Conservation (phyloP, 2,888 invertebrate genomes). For the Drosophila imparisetae region DNA sequence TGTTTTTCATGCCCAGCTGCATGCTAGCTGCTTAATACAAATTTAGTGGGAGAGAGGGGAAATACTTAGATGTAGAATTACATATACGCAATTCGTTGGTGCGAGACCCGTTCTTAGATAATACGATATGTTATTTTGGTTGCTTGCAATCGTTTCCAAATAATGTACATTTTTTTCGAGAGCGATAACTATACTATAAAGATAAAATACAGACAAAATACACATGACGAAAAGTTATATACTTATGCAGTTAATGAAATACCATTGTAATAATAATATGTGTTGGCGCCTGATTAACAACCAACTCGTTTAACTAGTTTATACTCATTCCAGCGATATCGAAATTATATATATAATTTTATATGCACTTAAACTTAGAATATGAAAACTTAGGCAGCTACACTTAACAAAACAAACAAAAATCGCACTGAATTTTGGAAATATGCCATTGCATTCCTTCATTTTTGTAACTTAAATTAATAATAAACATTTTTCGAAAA, state of each 20-base stretch:
- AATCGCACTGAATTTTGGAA: background rate
- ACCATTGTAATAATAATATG: constrained; percentile 22
- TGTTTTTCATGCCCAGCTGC: constrained; percentile 68
- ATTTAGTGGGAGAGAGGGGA: background rate
- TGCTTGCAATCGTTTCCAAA: constrained; percentile 69
- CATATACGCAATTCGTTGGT: constrained; percentile 63
- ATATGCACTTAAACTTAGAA: constrained; percentile 37
- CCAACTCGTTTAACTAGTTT: constrained; percentile 75
- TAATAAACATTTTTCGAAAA: background rate
- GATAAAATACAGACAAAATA: constrained; percentile 25
- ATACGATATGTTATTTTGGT: constrained; percentile 72
- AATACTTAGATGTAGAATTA: constrained; percentile 55
- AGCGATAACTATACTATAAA: constrained; percentile 42
- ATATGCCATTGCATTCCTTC: too few relatives aligned
- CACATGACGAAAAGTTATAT: constrained; percentile 17
- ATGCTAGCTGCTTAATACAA: constrained; percentile 50
- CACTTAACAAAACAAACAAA: constrained; percentile 18
- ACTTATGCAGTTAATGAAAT: constrained; percentile 22
- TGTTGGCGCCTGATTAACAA: constrained; percentile 14
- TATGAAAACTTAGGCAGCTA: constrained; percentile 34
- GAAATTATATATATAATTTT: constrained; percentile 26
- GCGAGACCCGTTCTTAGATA: constrained; percentile 48
- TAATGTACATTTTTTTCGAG: constrained; percentile 64
- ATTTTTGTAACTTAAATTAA: background rate
- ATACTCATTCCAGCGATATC: constrained; percentile 77